Conservation (phyloP, 1,140 invertebrate species). For the Microplitis mediator region DNA sequence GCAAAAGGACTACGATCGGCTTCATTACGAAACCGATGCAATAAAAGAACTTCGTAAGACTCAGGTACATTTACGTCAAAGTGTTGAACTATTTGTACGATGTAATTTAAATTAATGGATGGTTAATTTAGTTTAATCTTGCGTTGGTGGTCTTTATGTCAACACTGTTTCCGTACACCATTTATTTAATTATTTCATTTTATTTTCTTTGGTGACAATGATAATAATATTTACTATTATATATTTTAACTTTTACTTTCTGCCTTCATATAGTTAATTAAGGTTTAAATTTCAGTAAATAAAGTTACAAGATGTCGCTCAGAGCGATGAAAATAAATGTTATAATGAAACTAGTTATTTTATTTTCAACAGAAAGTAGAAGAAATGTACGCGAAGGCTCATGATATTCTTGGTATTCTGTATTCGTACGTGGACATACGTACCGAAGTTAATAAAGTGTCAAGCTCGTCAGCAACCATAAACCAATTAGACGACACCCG, state of each 20-base stretch:
- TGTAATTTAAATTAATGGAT: background rate
- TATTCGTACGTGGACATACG: conserved; percentile 37
- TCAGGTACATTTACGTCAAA: conserved; percentile 54
- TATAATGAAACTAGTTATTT: conserved; percentile 12
- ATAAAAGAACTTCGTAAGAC: conserved; percentile 66
- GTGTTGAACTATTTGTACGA: background rate
- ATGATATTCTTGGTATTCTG: conserved; percentile 66
- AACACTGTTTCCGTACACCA: no score
- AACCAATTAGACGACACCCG: background rate
- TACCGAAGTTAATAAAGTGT: conserved; percentile 24
- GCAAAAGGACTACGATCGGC: conserved; percentile 63
- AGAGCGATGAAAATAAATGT: no score
- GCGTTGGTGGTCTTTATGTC: no score
- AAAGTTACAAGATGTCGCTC: no score
- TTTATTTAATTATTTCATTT: no score
- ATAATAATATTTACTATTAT: no score
- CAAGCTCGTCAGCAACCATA: background rate
- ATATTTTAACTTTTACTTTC: no score
- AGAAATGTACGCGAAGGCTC: conserved; percentile 68
- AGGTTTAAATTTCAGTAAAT: no score
- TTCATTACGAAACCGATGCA: conserved; percentile 69
- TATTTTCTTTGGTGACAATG: no score
- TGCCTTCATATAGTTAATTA: no score
- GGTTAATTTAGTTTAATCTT: background rate
- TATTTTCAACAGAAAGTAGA: conserved; percentile 66